Evolutionary conservation across 2,113 vertebrate genomes (phyloP), one percentile per base, ranked within the genome.

Genomic region (Rhinolophus ferrumequinum): DNA sequence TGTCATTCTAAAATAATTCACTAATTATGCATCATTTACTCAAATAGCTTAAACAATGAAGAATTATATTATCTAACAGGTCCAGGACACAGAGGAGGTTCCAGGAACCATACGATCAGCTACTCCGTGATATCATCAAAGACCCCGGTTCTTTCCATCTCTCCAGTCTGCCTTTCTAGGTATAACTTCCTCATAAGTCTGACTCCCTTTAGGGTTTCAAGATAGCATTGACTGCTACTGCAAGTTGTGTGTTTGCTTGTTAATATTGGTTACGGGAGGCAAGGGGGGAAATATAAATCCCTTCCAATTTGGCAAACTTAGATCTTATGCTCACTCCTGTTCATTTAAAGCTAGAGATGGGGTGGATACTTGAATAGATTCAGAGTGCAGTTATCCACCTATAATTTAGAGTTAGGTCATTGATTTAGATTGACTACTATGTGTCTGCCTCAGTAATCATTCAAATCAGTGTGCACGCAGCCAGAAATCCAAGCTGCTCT

Each of bases 1-100:
- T 69, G 70, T 19, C 12, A 35, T 80, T 35, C 38, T 80, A 69
- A 95, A 95, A 52, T 72, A 90, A 96, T 92, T 70, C 15, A 76
- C 26, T 66, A 84, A 81, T n/a, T 87, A 33, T 62, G 4, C 30
- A 79, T 79, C 50, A 50, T 90, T 88, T 70, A 56, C 14, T 91
- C 66, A 77, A 66, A 38, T 85, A 50, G 38, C 35, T 91, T 84
- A 95, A 58, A 82, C 47, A 67, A 75, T n/a, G 85, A 86, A 22
- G 30, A 95, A 89, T 1, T 44, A 15, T 73, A 33, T 41, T n/a
- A 19, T 44, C 12, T 72, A 64, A 62, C 2, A 64, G 33, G 7
- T 8, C 21, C 66, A 86, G 8, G 83, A 8, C 60, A 35, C 30
- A 24, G 24, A 76, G 10, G 6, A 67, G 13, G 19, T 67, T 70